Percentiles rank a stretch among this genome's conserved stretches.
These are phyloP conservation scores for Hydraecia micacea DNA, from an alignment of 2,888 invertebrate species.

Conservation along the genomic window DNA sequence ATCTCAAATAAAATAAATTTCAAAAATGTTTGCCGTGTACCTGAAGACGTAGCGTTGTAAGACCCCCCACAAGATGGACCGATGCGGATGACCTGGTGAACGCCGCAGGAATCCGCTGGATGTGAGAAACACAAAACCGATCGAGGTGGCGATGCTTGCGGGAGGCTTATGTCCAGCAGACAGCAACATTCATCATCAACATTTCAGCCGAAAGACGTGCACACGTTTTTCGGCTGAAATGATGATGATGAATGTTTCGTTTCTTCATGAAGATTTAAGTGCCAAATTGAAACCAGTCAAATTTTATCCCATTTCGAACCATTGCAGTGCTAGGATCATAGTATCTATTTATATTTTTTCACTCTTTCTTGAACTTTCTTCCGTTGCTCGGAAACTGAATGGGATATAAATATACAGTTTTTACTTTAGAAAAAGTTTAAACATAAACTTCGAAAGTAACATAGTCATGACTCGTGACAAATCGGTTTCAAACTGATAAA, in stretches of 20 bases:
- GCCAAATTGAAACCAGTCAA: neutral
- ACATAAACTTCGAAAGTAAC: neutral
- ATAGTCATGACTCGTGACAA: neutral
- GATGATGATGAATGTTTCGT: neutral
- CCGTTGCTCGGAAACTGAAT: neutral
- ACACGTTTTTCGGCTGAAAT: neutral
- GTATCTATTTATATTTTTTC: neutral
- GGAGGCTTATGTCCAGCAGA: neutral
- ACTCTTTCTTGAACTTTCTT: neutral
- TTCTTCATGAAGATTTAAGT: neutral
- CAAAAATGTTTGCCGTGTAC: neutral
- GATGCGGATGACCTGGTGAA: neutral
- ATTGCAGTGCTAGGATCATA: neutral
- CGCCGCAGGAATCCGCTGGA: too few species aligned
- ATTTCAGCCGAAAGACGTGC: too few species aligned
- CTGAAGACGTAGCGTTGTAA: neutral
- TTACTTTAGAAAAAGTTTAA: neutral
- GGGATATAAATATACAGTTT: neutral
- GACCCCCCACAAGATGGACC: neutral
- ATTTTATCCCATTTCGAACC: neutral
- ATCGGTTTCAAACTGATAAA: neutral
- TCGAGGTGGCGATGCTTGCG: neutral
- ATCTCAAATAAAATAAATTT: neutral
- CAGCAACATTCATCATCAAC: too few species aligned
- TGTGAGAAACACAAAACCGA: too few species aligned